Evolutionary conservation across 2,888 invertebrate genomes (phyloP).

Genomic region (Eudemis profundana): DNA sequence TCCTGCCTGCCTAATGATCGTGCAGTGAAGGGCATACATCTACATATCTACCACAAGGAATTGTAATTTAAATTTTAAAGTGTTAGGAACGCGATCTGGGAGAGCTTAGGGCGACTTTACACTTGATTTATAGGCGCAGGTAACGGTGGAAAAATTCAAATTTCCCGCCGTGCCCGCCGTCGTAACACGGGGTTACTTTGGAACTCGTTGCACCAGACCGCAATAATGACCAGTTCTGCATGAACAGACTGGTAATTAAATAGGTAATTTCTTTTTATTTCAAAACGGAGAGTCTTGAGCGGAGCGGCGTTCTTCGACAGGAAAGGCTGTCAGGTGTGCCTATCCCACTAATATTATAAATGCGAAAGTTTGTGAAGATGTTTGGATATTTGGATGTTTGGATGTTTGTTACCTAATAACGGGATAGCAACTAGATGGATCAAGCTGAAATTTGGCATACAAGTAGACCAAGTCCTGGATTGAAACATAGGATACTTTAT

Average conservation of each 20-base stretch:
- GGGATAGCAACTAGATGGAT: too few species aligned
- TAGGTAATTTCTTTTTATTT: slow-evolving; percentile 23
- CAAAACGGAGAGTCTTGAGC: not conserved
- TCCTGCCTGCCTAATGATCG: slow-evolving; percentile 40
- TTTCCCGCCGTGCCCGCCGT: slow-evolving; percentile 62
- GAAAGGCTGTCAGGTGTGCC: too few species aligned
- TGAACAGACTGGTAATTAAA: slow-evolving; percentile 52
- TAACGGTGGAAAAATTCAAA: slow-evolving; percentile 83
- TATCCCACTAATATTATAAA: too few species aligned
- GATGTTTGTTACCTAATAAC: too few species aligned
- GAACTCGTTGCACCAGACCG: slow-evolving; percentile 61
- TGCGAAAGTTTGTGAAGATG: too few species aligned
- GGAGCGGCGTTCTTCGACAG: not conserved
- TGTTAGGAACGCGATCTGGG: slow-evolving; percentile 72
- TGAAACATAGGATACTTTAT: too few species aligned
- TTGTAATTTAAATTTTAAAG: slow-evolving; percentile 82
- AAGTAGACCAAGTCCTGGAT: too few species aligned
- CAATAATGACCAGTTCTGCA: slow-evolving; percentile 59
- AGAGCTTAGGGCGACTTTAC: slow-evolving; percentile 80
- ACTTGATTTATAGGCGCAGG: slow-evolving; percentile 82
- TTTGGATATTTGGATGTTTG: too few species aligned
- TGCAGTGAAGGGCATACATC: slow-evolving; percentile 34
- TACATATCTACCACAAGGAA: slow-evolving; percentile 34
- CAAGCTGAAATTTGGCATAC: too few species aligned
- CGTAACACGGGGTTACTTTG: slow-evolving; percentile 53